Base-by-base conservation (phyloP, 2,797 vertebrate species). In the Oryzias dopingdopingensis region DNA sequence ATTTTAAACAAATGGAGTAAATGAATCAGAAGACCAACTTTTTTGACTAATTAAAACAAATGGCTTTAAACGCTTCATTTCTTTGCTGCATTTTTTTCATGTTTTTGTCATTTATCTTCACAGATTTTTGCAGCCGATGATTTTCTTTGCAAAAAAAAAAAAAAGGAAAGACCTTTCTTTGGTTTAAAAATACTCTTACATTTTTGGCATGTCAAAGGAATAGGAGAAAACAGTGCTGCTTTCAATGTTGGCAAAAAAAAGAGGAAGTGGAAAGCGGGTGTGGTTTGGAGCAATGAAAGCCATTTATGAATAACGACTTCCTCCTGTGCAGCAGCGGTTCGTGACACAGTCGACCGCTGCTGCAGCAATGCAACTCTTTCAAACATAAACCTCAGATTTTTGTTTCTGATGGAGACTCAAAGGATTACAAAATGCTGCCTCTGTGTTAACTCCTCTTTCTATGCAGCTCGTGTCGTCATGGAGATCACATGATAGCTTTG, bases 241-340 rank as follows among this genome's bases (percentile, higher is more conserved):
- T 49, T 62, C 43, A 29, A 37, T 41, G 58, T 50, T 52, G 32
- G 32, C 32, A 37, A 12, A 16, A 22, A 65, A 59, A 43, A 71
- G 56, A 70, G 74, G 76, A 87, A 86, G 70, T 70, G 72, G 72
- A 73, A 72, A 55, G 52, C 59, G 61, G 60, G 60, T 44, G 64
- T 2, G 18, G 53, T 4, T 10, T 40, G 62, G 77, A 77, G 65
- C 74, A 56, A 68, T 54, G 51, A 74, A 57, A 79, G 58, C 22
- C 40, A 57, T 56, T n/a, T 1, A 7, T 18, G 52, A 61, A 76
- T 37, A 70, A 70, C 49, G 41, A 68, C 76, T 79, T 83, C 72
- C 73, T 81, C 47, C 50, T 67, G 26, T 56, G 56, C 62, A 58
- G 32, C 56, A 17, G 51, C 1, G 42, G 61, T 22, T 73, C 29